Percentiles rank a stretch among this genome's conserved stretches.
These are phyloP conservation scores for Corvus hawaiiensis DNA, from an alignment of 2,113 vertebrate species.

Conservation along the genomic window DNA sequence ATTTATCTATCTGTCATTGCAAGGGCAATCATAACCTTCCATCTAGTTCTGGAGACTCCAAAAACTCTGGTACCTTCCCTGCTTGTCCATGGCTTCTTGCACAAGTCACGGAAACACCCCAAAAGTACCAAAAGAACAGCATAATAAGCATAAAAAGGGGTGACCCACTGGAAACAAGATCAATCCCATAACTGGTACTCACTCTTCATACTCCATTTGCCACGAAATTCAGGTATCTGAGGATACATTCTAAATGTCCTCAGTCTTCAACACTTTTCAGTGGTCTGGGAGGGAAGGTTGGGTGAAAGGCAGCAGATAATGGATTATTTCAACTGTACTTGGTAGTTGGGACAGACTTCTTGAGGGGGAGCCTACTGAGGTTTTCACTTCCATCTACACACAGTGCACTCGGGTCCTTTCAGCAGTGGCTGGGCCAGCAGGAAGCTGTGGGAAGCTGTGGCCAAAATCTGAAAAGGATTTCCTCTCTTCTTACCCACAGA, in stretches of 20 bases:
- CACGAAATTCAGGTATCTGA: background rate
- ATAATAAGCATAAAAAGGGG: background rate
- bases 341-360: background rate
- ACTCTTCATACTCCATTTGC: background rate
- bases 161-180: background rate
- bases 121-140: background rate
- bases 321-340: background rate
- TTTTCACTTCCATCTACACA: background rate
- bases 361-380: background rate
- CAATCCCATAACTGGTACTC: background rate
- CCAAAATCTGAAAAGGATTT: slow-evolving; percentile 10
- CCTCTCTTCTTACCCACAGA: background rate
- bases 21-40: background rate
- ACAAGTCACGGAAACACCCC: background rate
- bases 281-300: background rate
- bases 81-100: background rate
- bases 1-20: background rate
- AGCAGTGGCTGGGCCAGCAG: background rate
- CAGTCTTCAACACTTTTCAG: background rate
- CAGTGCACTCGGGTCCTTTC: background rate
- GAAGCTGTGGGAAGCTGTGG: background rate
- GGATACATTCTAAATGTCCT: background rate
- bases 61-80: background rate
- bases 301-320: background rate
- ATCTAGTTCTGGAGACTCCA: background rate